Evolutionary conservation across 2,113 vertebrate genomes (phyloP).

Genomic region (Myiozetetes cayanensis): DNA sequence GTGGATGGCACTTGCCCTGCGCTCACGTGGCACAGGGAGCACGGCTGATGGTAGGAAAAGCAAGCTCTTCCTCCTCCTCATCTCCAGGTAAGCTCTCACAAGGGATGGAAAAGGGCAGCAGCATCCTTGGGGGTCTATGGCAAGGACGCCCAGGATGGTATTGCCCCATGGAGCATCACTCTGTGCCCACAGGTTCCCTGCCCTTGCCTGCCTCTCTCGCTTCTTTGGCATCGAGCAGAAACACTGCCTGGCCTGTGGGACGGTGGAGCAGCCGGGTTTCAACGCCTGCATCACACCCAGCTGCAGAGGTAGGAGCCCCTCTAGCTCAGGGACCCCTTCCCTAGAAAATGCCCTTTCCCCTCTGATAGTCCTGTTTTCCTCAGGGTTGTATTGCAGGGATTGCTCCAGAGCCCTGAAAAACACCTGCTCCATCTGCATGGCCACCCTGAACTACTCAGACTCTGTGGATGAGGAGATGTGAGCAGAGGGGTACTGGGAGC

Average conservation of each 20-base stretch:
- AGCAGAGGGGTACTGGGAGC: constrained; percentile 26
- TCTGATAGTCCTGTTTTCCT: fast-evolving
- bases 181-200: neutral
- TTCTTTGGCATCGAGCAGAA: constrained; percentile 10
- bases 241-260: constrained; percentile 79
- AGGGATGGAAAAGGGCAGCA: neutral
- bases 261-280: neutral
- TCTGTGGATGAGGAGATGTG: constrained; percentile 78
- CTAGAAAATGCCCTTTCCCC: neutral
- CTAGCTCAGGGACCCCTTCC: neutral
- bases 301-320: constrained; percentile 74
- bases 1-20: constrained; percentile 42
- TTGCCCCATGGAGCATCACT: neutral
- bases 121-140: neutral
- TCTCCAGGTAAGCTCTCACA: constrained; percentile 36
- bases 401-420: constrained; percentile 75
- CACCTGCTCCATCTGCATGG: constrained; percentile 74
- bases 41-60: neutral
- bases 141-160: neutral
- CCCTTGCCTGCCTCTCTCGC: constrained; percentile 35
- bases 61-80: constrained; percentile 60
- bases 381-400: constrained; percentile 76
- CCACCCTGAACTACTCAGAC: constrained; percentile 57
- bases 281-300: constrained; percentile 65
- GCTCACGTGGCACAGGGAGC: neutral